These are phyloP conservation scores for Eueides isabella DNA, from an alignment of 1,140 invertebrate genomes.

Conservation along the genomic window DNA sequence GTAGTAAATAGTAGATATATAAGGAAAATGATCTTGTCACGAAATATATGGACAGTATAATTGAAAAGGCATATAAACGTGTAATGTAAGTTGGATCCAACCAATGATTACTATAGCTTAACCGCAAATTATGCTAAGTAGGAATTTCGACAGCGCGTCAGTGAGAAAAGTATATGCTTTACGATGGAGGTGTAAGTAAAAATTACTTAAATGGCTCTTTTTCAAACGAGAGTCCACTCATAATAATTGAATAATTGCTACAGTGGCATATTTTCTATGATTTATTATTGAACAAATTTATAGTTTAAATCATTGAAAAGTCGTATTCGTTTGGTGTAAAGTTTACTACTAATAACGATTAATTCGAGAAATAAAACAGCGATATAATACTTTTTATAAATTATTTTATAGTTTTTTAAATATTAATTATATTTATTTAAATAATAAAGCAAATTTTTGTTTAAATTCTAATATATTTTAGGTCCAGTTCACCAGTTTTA, in stretches of 20 bases:
- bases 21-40: slow-evolving; percentile 26
- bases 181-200: background rate
- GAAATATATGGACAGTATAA: slow-evolving; percentile 25
- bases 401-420: too few relatives aligned
- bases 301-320: background rate
- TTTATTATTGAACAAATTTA: too few relatives aligned
- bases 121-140: slow-evolving; percentile 25
- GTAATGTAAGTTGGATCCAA: slow-evolving; percentile 22
- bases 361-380: background rate
- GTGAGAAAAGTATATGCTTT: background rate
- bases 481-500: too few relatives aligned
- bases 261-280: background rate
- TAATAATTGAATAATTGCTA: background rate
- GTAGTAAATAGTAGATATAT: too few relatives aligned
- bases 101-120: slow-evolving; percentile 28
- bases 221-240: background rate
- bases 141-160: background rate
- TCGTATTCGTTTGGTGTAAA: background rate
- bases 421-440: too few relatives aligned
- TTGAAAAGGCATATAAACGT: slow-evolving; percentile 31
- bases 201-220: background rate
- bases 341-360: background rate
- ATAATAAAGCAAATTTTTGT: too few relatives aligned
- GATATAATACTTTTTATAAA: too few relatives aligned
- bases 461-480: too few relatives aligned